Conservation (phyloP, 2,888 invertebrate species). For the Lasioglossum malachurum region DNA sequence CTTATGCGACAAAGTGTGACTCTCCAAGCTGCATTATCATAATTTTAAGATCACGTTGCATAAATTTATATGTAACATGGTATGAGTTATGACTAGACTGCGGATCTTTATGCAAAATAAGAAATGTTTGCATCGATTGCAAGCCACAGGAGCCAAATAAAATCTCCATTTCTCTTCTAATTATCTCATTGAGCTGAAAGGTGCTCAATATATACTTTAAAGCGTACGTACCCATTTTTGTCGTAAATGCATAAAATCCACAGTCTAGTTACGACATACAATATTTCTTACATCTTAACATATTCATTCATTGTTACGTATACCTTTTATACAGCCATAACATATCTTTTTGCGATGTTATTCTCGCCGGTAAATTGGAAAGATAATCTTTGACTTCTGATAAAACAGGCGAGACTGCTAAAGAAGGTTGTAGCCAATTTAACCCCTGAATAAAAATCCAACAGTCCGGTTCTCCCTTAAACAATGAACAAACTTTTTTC, state of each 20-base stretch:
- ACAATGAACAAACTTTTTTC: constrained; percentile 47
- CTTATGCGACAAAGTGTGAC: constrained; percentile 87
- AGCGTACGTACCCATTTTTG: no score
- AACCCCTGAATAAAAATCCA: constrained; percentile 87
- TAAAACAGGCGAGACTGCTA: constrained; percentile 85
- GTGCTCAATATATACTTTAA: no score
- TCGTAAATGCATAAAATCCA: no score
- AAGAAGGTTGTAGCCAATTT: constrained; percentile 87
- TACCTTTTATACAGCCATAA: constrained; percentile 86
- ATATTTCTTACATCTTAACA: neutral
- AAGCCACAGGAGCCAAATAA: no score
- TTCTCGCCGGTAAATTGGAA: constrained; percentile 84
- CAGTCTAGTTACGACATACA: neutral
- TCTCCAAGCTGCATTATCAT: constrained; percentile 85
- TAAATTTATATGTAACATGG: neutral
- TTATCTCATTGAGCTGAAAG: no score
- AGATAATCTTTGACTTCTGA: constrained; percentile 82
- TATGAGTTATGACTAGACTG: neutral
- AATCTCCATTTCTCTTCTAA: no score
- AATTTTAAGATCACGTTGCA: constrained; percentile 18
- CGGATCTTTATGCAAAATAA: no score
- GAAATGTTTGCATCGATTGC: no score
- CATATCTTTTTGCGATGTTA: constrained; percentile 86
- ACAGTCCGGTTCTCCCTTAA: constrained; percentile 86
- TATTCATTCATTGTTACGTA: constrained; percentile 14